Percentiles rank a stretch among this genome's conserved stretches.
phyloP scores from a whole-genome alignment of 2,888 invertebrate genomes.

The Holacanthella duospinosa region DNA sequence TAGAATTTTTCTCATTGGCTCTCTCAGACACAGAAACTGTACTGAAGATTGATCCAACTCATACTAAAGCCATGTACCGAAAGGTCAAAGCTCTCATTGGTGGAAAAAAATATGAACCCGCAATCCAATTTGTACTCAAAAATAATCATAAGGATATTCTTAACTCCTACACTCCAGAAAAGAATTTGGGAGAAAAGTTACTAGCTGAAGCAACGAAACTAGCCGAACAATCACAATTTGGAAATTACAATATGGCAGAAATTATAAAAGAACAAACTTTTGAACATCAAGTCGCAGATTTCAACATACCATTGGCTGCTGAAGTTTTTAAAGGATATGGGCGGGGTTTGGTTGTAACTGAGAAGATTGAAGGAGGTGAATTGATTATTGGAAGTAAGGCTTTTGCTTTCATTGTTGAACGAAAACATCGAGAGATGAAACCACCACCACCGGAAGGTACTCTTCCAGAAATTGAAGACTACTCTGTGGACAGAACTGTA shows the following conservation, averaged over 20 bases:
- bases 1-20: slow-evolving; percentile 3
- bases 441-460: neutral
- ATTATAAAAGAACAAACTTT: neutral
- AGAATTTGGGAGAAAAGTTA: slow-evolving; percentile 13
- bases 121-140: slow-evolving; percentile 14
- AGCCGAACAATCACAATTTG: neutral
- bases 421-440: neutral
- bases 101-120: slow-evolving; percentile 13
- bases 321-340: slow-evolving; percentile 19
- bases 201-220: neutral
- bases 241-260: slow-evolving; percentile 1
- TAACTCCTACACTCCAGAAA: neutral
- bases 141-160: neutral
- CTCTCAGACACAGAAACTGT: slow-evolving; percentile 11
- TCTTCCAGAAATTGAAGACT: neutral
- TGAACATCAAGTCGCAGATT: slow-evolving; percentile 14
- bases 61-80: slow-evolving; percentile 21
- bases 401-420: slow-evolving; percentile 17
- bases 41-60: slow-evolving; percentile 1
- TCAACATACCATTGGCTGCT: slow-evolving; percentile 17
- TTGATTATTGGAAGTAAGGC: slow-evolving; percentile 19
- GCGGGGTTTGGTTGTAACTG: slow-evolving; percentile 18
- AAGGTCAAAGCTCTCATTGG: slow-evolving; percentile 21
- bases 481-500: neutral
- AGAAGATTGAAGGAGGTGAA: slow-evolving; percentile 16